These are phyloP conservation scores for Sabellastarte sp. DNA, from an alignment of 2,888 invertebrate genomes.

Conservation along the genomic window DNA sequence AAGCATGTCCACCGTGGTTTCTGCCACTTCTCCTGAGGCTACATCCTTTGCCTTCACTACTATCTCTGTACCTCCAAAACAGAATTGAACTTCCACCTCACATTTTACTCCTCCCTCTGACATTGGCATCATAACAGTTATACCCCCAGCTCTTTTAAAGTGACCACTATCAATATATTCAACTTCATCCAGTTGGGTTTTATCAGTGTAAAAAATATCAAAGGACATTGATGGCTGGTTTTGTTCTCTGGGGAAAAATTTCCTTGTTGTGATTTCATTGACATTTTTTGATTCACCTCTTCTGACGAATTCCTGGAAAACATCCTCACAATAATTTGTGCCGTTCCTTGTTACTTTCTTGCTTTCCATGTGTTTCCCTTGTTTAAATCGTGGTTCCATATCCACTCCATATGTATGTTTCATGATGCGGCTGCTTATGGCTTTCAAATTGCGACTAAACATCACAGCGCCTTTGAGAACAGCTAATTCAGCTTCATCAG, in stretches of 20 bases:
- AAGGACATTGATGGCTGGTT: not conserved
- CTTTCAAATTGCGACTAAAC: not conserved
- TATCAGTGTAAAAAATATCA: not conserved
- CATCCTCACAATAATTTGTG: not conserved
- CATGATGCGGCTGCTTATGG: not conserved
- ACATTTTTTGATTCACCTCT: not conserved
- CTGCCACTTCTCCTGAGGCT: too few species aligned
- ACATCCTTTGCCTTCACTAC: too few species aligned
- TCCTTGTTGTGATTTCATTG: not conserved
- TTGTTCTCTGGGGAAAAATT: too few species aligned
- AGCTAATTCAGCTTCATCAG: not conserved
- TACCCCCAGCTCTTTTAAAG: not conserved
- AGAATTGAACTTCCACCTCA: not conserved
- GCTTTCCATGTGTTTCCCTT: too few species aligned
- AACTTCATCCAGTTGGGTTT: not conserved
- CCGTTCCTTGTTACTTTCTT: not conserved
- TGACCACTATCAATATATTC: not conserved
- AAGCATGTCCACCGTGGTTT: too few species aligned
- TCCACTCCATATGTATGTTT: not conserved
- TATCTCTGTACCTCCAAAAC: not conserved
- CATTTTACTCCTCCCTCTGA: not conserved
- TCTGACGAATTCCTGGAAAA: not conserved
- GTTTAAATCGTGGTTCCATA: not conserved
- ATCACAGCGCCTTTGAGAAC: not conserved
- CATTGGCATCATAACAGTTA: not conserved